A percentile compares a stretch with the other conserved stretches of the same genome.
Evolutionary conservation across 2,888 invertebrate species (phyloP).

Genomic region (Coelinius sp.): DNA sequence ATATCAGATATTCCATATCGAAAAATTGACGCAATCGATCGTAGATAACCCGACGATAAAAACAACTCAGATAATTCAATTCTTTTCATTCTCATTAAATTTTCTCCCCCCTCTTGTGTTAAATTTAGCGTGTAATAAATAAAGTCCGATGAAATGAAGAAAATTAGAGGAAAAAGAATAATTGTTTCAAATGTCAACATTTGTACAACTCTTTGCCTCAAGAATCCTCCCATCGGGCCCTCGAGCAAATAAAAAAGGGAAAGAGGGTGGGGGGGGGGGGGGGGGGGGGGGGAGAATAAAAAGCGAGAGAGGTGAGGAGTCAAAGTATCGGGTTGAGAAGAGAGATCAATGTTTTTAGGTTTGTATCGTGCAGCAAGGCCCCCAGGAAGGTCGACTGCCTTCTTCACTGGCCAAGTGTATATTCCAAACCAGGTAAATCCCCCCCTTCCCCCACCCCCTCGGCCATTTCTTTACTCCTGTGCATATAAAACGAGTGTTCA

Average conservation of each 20-base stretch:
- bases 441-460: conserved; percentile 18
- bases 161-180: neutral
- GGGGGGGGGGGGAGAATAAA: no score
- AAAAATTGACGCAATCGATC: conserved; percentile 31
- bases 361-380: conserved; percentile 62
- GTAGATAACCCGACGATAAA: conserved; percentile 34
- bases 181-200: neutral
- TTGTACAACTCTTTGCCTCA: neutral
- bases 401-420: conserved; percentile 37
- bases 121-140: neutral
- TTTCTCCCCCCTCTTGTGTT: neutral
- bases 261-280: conserved; percentile 32
- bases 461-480: neutral
- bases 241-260: neutral
- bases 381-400: conserved; percentile 64
- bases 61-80: conserved; percentile 22
- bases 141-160: neutral
- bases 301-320: conserved; percentile 36
- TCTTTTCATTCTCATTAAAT: neutral
- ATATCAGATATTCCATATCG: conserved; percentile 33
- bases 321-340: conserved; percentile 39
- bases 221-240: conserved; percentile 24
- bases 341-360: conserved; percentile 59
- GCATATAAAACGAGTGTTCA: neutral
- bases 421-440: conserved; percentile 46